Evolutionary conservation across 2,888 invertebrate species (phyloP).

Genomic region (Netelia fuscicornis): DNA sequence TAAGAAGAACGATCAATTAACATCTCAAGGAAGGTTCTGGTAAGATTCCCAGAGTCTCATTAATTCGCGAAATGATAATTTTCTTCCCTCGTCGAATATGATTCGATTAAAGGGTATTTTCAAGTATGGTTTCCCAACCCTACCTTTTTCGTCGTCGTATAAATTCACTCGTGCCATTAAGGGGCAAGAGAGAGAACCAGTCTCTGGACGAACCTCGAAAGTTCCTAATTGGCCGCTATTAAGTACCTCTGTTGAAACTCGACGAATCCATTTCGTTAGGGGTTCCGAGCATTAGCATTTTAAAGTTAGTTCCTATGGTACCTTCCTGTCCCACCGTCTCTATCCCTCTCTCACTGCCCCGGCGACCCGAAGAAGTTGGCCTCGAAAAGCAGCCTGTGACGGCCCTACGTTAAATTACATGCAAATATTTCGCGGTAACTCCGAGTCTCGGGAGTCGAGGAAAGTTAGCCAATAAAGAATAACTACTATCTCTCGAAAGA

Average conservation of each 20-base stretch:
- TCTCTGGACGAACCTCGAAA: slow-evolving; percentile 69
- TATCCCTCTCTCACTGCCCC: neutral
- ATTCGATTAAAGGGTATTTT: slow-evolving; percentile 44
- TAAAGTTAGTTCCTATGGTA: slow-evolving; percentile 70
- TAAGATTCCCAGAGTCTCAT: neutral
- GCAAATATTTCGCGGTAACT: slow-evolving; percentile 70
- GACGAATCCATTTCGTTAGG: slow-evolving; percentile 67
- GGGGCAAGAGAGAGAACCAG: slow-evolving; percentile 56
- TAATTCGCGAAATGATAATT: slow-evolving; percentile 43
- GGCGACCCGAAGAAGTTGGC: slow-evolving; percentile 60
- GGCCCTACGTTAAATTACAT: slow-evolving; percentile 65
- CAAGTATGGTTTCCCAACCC: slow-evolving; percentile 2
- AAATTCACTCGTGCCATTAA: slow-evolving; percentile 54
- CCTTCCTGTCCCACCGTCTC: slow-evolving; percentile 16
- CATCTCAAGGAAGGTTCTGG: neutral
- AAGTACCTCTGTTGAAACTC: slow-evolving; percentile 71
- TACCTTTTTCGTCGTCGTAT: slow-evolving; percentile 30
- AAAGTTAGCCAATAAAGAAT: slow-evolving; percentile 62
- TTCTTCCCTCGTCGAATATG: slow-evolving; percentile 7
- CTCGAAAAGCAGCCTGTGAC: slow-evolving; percentile 40
- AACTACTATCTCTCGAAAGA: slow-evolving; percentile 48
- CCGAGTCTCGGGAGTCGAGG: slow-evolving; percentile 45
- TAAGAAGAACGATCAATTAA: no score
- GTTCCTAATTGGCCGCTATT: slow-evolving; percentile 81
- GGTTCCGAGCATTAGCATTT: slow-evolving; percentile 74